A percentile compares a stretch with the other conserved stretches of the same genome.
phyloP scores from a whole-genome alignment of 2,113 vertebrate genomes.

The Hippoglossus stenolepis region DNA sequence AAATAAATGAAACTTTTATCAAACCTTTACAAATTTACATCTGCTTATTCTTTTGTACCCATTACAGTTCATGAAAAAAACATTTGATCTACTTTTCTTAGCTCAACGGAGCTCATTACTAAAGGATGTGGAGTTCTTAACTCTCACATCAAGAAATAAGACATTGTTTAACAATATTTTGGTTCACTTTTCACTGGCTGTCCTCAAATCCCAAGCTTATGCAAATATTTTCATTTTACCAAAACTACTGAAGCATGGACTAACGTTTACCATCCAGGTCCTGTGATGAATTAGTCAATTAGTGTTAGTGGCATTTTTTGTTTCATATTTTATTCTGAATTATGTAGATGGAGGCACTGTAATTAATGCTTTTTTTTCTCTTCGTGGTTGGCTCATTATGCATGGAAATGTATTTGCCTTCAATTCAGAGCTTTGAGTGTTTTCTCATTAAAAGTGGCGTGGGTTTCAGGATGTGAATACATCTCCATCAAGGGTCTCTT shows the following conservation, averaged over 20 bases:
- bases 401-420: conserved; percentile 69
- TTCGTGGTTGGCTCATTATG: conserved; percentile 60
- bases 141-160: conserved; percentile 9
- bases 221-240: conserved; percentile 75
- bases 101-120: neutral
- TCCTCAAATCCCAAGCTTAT: conserved; percentile 61
- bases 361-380: conserved; percentile 72
- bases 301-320: conserved; percentile 73
- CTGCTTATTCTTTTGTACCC: neutral
- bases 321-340: conserved; percentile 79
- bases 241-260: conserved; percentile 70
- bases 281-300: conserved; percentile 83
- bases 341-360: conserved; percentile 76
- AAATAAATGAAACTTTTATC: neutral
- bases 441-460: conserved; percentile 54
- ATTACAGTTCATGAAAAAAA: neutral
- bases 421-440: conserved; percentile 61
- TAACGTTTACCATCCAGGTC: conserved; percentile 73
- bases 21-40: neutral
- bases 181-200: conserved; percentile 20
- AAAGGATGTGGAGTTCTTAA: neutral
- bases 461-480: conserved; percentile 46
- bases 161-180: conserved; percentile 18
- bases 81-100: neutral
- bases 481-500: conserved; percentile 35